phyloP scores from a whole-genome alignment of 2,797 vertebrate genomes.

The Furcifer pardalis region DNA sequence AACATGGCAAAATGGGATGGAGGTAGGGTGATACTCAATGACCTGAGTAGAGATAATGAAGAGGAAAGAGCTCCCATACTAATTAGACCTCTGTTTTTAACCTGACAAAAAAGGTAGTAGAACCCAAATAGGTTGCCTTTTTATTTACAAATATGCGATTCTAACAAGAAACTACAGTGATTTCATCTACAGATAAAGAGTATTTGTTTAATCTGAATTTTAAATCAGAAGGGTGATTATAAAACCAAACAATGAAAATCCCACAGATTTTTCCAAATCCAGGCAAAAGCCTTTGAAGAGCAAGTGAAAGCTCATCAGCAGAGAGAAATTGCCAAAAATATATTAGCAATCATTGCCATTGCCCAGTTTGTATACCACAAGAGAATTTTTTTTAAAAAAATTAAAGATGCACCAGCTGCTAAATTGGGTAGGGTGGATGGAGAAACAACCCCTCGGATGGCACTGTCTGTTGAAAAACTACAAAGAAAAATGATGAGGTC shows the following conservation, averaged over 20 bases:
- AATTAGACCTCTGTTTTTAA: too few relatives aligned
- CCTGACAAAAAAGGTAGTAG: background rate
- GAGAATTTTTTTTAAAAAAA: background rate
- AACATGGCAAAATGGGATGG: background rate
- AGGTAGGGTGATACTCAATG: background rate
- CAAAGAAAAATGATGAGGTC: slow-evolving; percentile 1
- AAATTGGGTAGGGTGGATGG: background rate
- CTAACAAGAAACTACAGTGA: background rate
- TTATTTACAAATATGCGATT: background rate
- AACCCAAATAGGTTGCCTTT: background rate
- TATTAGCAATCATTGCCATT: background rate
- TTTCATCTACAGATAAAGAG: background rate
- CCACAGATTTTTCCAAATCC: slow-evolving; percentile 13
- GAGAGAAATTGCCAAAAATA: background rate
- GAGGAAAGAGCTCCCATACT: background rate
- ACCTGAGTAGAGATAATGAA: background rate
- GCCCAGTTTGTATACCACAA: slow-evolving; percentile 11
- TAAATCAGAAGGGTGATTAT: background rate
- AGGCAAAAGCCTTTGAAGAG: slow-evolving; percentile 30
- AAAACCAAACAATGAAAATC: slow-evolving; percentile 15
- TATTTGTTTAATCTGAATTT: background rate
- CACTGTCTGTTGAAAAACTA: background rate
- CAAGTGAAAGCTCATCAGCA: background rate
- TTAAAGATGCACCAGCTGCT: background rate
- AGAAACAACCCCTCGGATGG: background rate